Base-by-base conservation (phyloP, 2,113 vertebrate species). In the Megalops atlanticus region DNA sequence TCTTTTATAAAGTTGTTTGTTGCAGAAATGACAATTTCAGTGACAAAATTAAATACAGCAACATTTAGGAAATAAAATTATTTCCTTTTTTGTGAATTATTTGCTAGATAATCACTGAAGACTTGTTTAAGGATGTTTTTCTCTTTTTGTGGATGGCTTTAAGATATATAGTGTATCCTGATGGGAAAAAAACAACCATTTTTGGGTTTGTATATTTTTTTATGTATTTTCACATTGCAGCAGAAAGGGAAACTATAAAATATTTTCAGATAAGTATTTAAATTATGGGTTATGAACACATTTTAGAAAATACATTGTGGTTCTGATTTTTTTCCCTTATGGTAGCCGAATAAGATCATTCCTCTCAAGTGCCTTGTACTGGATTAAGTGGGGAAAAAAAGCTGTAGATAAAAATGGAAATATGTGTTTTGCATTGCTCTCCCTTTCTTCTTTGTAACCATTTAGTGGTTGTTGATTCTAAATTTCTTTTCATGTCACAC, bases 351-450 rank as follows among this genome's bases (percentile, higher is more conserved):
- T 43, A 83, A 84, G 70, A 85, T 91, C 91, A 90, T 93, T 94
- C 92, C 93, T 93, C 92, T 92, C 92, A 91, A 94, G 93, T 94
- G 93, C 93, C 92, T 94, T 94, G 82, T 82, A 80, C 76, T 82
- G 54, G 84, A 82, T 70, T 72, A 85, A 52, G 40, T 49, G 64
- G 74, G 74, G 74, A 40, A 21, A 10, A 39, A 71, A 40, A 64
- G n/a, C 38, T 78, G 15, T 49, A 77, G 52, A 36, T 52, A 35
- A 45, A 79, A 79, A 47, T 38, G 47, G 70, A 36, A 47, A 64
- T 84, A 75, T 80, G 76, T 86, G 69, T 78, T 84, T 78, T 81
- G 81, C 39, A 64, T 43, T 80, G 54, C 58, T 76, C 35, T 8
- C 52, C 2, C 7, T 58, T 16, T 58, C 6, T 31, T 8, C 31